Percentiles rank a stretch among this genome's conserved stretches.
phyloP scores from a whole-genome alignment of 2,113 vertebrate species.

The Petrocephalus microphthalmus region DNA sequence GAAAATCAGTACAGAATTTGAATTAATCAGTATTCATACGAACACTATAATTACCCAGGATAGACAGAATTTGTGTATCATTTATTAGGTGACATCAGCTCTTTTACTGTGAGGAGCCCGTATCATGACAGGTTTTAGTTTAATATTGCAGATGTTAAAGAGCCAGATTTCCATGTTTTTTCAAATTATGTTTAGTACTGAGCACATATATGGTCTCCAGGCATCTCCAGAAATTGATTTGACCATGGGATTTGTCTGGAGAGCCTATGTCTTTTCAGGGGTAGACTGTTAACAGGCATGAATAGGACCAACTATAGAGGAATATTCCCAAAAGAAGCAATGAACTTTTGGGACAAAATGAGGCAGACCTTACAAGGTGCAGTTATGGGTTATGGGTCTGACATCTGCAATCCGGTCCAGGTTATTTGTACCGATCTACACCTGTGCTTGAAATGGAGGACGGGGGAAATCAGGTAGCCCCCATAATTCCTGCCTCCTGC shows the following conservation, averaged over 20 bases:
- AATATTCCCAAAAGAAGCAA: not conserved
- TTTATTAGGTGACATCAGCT: not conserved
- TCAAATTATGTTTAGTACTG: not conserved
- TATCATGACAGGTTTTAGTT: not conserved
- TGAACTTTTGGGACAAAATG: not conserved
- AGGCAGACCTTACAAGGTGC: not conserved
- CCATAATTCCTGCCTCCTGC: not conserved
- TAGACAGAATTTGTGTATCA: not conserved
- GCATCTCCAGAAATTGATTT: not conserved
- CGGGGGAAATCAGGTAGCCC: not conserved
- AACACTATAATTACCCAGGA: not conserved
- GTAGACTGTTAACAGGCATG: not conserved
- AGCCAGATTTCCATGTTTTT: not conserved
- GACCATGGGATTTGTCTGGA: not conserved
- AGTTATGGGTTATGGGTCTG: not conserved
- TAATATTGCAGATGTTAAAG: not conserved
- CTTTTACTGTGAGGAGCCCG: not conserved
- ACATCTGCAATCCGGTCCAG: not conserved
- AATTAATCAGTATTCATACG: not conserved
- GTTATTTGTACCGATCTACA: not conserved
- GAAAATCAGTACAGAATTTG: not conserved
- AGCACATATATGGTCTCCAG: not conserved
- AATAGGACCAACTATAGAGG: not conserved
- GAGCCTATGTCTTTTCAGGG: not conserved
- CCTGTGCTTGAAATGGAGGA: not conserved